Conservation (phyloP, 2,113 vertebrate species). For the Eudyptes chrysolophus region DNA sequence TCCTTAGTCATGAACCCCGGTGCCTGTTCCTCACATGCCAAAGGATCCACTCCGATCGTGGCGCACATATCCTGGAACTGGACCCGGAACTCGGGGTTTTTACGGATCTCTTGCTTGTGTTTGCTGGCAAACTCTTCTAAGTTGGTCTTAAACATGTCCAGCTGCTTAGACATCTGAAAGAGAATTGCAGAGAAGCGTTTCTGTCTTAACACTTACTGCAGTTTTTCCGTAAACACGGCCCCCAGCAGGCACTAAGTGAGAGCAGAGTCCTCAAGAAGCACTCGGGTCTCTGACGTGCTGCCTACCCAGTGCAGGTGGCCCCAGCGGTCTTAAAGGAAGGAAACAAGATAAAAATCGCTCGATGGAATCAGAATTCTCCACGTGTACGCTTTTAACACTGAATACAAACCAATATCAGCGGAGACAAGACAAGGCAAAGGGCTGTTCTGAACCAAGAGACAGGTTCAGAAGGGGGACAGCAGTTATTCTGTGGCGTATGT, state of each 20-base stretch:
- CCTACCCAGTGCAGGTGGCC: not conserved
- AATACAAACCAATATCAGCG: not conserved
- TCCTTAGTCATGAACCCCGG: accelerated
- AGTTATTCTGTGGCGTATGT: accelerated
- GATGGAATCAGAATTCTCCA: not conserved
- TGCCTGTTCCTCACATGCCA: slow-evolving; percentile 85
- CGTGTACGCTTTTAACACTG: accelerated
- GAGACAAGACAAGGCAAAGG: not conserved
- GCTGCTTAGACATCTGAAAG: slow-evolving; percentile 93
- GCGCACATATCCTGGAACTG: slow-evolving; percentile 99
- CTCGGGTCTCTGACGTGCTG: not conserved
- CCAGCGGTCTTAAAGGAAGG: not conserved
- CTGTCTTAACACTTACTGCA: not conserved
- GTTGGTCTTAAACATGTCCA: slow-evolving; percentile 93
- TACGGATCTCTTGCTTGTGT: slow-evolving; percentile 96
- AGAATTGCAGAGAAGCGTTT: not conserved
- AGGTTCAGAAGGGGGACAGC: not conserved
- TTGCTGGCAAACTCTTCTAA: slow-evolving; percentile 97
- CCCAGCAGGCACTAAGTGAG: not conserved
- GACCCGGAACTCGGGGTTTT: slow-evolving; percentile 88
- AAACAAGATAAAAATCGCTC: accelerated
- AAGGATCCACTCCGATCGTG: slow-evolving; percentile 93
- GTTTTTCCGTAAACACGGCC: not conserved
- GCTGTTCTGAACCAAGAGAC: not conserved
- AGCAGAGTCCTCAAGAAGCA: not conserved